Percentiles rank a stretch among this genome's conserved stretches.
These are phyloP conservation scores for Phaenicophaeus curvirostris DNA, from an alignment of 2,797 vertebrate species.

Conservation along the genomic window DNA sequence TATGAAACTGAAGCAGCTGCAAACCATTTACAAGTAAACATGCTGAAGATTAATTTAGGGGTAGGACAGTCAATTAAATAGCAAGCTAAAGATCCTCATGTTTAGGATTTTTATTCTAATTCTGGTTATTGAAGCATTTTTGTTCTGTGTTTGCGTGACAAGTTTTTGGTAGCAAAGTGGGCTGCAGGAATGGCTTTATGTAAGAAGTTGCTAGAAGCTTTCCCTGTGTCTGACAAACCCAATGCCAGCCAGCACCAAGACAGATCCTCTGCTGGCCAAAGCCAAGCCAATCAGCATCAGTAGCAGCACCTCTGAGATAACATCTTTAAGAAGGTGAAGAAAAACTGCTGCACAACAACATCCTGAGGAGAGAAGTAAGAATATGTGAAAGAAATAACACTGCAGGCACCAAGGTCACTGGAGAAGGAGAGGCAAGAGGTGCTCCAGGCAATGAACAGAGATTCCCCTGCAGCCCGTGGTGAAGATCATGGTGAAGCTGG, in stretches of 20 bases:
- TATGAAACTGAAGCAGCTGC: not conserved
- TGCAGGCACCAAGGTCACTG: too few species aligned
- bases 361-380: not conserved
- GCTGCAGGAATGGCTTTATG: not conserved
- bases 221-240: accelerated
- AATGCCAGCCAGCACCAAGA: not conserved
- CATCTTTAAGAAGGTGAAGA: not conserved
- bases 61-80: not conserved
- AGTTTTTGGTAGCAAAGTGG: accelerated
- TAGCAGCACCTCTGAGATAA: not conserved
- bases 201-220: not conserved
- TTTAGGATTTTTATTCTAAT: not conserved
- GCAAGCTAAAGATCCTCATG: not conserved
- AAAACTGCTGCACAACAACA: not conserved
- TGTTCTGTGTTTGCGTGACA: not conserved
- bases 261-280: accelerated
- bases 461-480: not conserved
- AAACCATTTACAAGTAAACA: not conserved
- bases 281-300: accelerated
- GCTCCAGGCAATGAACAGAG: not conserved
- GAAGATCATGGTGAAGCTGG: not conserved
- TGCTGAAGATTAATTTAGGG: not conserved
- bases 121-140: not conserved
- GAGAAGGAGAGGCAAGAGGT: not conserved
- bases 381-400: not conserved